Conservation (phyloP, 23 tunicate genomes). For the Halocynthia aurantium region DNA sequence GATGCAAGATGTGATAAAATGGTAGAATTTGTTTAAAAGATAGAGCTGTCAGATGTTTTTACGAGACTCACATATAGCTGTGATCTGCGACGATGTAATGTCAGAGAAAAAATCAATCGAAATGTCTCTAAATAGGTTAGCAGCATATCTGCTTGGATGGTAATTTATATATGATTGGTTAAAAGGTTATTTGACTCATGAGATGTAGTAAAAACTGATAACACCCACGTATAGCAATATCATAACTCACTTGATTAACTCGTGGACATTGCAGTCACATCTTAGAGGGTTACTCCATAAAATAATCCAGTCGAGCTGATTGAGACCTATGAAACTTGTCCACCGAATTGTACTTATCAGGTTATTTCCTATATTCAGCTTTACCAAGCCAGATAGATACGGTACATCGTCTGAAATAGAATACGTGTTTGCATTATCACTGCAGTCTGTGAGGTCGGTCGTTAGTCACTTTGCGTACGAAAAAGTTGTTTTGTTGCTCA, state of each 20-base stretch:
- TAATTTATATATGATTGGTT: not conserved
- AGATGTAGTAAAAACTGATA: not conserved
- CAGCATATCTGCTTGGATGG: not conserved
- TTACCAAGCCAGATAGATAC: slow-evolving; percentile 35
- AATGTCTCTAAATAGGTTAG: no score
- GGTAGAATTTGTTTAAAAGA: no score
- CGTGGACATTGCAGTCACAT: slow-evolving; percentile 63
- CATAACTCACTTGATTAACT: slow-evolving; percentile 38
- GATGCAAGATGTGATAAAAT: no score
- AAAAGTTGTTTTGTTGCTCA: no score
- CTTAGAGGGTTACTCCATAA: slow-evolving; percentile 51
- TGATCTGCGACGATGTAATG: no score
- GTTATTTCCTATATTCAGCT: slow-evolving; percentile 40
- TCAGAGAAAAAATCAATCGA: no score
- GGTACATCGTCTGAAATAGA: slow-evolving; percentile 53
- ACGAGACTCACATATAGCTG: no score
- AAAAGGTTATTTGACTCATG: not conserved
- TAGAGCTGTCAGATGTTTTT: no score
- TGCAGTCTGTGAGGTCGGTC: not conserved
- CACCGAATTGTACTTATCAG: slow-evolving; percentile 37
- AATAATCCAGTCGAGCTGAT: slow-evolving; percentile 19
- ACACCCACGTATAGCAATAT: no score
- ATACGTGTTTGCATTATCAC: not conserved
- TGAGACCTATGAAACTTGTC: slow-evolving; percentile 45
- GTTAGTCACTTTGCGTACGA: no score